phyloP scores from a whole-genome alignment of 2,888 invertebrate species.

The Muscina levida region DNA sequence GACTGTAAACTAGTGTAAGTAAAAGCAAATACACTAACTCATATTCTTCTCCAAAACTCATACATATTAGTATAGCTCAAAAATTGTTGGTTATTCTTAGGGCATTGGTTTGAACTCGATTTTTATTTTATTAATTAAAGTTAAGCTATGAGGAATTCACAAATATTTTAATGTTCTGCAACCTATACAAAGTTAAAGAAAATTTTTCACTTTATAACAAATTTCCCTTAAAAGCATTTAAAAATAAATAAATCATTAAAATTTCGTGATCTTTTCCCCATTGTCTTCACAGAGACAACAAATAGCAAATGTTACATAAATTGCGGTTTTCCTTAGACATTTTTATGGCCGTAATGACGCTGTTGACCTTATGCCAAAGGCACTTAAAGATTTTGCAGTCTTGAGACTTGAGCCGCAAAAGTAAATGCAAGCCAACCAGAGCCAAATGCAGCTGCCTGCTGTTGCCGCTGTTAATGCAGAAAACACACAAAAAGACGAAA shows the following conservation, averaged over 20 bases:
- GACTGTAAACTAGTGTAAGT: no score
- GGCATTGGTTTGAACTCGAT: no score
- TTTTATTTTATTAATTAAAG: no score
- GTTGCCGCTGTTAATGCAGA: conserved; percentile 1
- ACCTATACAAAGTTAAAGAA: background rate
- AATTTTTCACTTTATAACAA: background rate
- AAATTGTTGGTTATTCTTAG: no score
- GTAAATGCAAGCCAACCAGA: background rate
- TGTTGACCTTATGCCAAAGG: conserved; percentile 40
- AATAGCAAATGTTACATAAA: conserved; percentile 31
- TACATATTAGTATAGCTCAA: no score
- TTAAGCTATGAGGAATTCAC: no score
- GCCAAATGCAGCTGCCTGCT: conserved; percentile 10
- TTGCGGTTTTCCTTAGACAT: conserved; percentile 18
- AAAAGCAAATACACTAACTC: no score
- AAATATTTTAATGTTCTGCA: background rate
- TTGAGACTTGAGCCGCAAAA: background rate
- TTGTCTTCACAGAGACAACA: background rate
- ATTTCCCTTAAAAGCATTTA: background rate
- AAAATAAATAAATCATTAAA: background rate
- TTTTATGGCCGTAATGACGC: conserved; percentile 26
- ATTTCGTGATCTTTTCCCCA: conserved; percentile 17
- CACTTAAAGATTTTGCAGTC: conserved; percentile 18
- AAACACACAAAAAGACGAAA: background rate
- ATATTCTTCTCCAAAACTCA: no score